Conservation (phyloP, 2,113 vertebrate genomes). For the Notarius lentiginosus region DNA sequence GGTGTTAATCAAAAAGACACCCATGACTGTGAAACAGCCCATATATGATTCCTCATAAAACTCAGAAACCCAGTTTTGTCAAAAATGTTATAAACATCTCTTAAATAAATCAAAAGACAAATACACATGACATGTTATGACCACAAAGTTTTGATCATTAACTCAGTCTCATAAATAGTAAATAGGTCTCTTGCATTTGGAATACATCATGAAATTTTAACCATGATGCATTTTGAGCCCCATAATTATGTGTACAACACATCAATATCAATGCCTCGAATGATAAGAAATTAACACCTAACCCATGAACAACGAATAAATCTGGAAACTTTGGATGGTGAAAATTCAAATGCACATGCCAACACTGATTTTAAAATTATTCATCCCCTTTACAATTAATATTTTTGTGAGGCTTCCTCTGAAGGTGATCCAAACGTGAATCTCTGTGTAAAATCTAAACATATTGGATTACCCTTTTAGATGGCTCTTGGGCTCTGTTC, state of each 20-base stretch:
- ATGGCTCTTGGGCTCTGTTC: background rate
- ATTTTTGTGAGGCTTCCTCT: background rate
- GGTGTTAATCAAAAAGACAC: too few species aligned
- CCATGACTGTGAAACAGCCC: background rate
- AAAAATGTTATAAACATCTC: conserved; percentile 34
- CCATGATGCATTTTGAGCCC: conserved; percentile 28
- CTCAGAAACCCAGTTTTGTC: conserved; percentile 30
- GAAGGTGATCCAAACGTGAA: background rate
- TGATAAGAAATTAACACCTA: background rate
- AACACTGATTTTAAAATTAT: background rate
- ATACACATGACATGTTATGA: conserved; percentile 60
- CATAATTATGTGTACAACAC: conserved; percentile 42
- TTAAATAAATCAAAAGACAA: conserved; percentile 68
- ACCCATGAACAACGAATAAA: background rate
- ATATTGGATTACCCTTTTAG: background rate
- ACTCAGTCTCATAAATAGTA: conserved; percentile 62
- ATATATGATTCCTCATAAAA: conserved; percentile 42
- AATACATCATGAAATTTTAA: conserved; percentile 60
- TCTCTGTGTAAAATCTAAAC: background rate
- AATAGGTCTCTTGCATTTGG: conserved; percentile 56
- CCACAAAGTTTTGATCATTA: conserved; percentile 58
- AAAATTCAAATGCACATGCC: background rate
- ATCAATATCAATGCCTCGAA: conserved; percentile 21
- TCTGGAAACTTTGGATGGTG: background rate
- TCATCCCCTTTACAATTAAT: background rate